Base-by-base conservation (phyloP, 2,888 invertebrate species). In the Abscondita cerata region DNA sequence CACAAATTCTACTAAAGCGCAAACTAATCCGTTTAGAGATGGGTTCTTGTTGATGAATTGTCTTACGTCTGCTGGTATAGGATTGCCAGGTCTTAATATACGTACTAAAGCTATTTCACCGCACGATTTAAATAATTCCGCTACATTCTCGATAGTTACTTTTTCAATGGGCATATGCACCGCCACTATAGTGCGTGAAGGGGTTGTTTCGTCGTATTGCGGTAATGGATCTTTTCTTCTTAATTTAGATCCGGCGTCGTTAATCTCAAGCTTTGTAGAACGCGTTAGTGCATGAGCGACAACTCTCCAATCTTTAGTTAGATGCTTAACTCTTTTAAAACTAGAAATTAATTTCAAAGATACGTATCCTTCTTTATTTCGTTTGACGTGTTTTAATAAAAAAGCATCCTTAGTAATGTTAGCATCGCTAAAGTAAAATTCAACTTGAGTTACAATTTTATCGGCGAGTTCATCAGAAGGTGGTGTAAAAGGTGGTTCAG, bases 371-470 rank as follows among this genome's bases (percentile, higher is more conserved):
- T 96, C 96, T 81, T 96, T 96, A 80, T 97, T 96, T 54, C 96
- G 86, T 58, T 94, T 89, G 16, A 97, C 96, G 78, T 97, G 97
- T 78, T 98, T 98, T 66, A 97, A 81, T 46, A 98, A 84, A 81
- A 98, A 98, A 11, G 96, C 95, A 78, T 98, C 97, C 78, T 96
- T 96, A 2, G 95, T 88, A 70, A 98, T 94, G 79, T 95, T 96
- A 52, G 93, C 94, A 76, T 98, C 95, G 64, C 95, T 95, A 81
- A 98, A 97, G 81, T 97, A 97, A 78, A 92, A 95, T 81, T 98
- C 97, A 18, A 97, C 96, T 78, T 95, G 95, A 47, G 90, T 86
- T 51, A 91, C 88, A 71, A 95, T 94, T 72, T 90, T 87, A 64
- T 89, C 86, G 9, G 91, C 87, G 31, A 93, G 80, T 70, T 93